Evolutionary conservation across 2,113 vertebrate species (phyloP).

Genomic region (Geococcyx californianus): DNA sequence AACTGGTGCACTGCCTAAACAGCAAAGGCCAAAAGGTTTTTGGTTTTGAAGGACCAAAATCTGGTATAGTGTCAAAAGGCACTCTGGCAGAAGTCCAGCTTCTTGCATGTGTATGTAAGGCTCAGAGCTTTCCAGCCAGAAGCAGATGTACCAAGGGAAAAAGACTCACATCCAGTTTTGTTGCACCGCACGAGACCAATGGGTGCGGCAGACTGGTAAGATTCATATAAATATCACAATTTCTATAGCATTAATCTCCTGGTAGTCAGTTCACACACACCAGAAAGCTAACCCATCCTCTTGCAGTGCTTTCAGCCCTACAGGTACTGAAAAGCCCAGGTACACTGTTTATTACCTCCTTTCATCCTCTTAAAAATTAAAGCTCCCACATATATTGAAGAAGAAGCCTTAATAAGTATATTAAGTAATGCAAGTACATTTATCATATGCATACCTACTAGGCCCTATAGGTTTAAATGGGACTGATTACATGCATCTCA

Average conservation of each 20-base stretch:
- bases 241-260: neutral
- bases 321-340: neutral
- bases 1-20: neutral
- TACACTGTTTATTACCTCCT: neutral
- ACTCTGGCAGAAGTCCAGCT: neutral
- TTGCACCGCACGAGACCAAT: neutral
- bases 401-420: neutral
- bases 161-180: neutral
- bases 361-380: neutral
- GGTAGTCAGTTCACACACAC: neutral
- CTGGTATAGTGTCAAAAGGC: neutral
- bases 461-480: neutral
- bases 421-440: neutral
- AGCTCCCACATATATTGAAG: neutral
- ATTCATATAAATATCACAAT: neutral
- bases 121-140: neutral
- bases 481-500: neutral
- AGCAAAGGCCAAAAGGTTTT: neutral
- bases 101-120: neutral
- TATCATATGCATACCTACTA: neutral
- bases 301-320: neutral
- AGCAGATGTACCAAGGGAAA: neutral
- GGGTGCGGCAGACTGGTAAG: neutral
- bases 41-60: neutral
- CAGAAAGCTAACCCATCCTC: neutral